Evolutionary conservation across 53 echinoderm and acorn worm genomes (phyloP).

Genomic region (Hippasteria phrygiana): DNA sequence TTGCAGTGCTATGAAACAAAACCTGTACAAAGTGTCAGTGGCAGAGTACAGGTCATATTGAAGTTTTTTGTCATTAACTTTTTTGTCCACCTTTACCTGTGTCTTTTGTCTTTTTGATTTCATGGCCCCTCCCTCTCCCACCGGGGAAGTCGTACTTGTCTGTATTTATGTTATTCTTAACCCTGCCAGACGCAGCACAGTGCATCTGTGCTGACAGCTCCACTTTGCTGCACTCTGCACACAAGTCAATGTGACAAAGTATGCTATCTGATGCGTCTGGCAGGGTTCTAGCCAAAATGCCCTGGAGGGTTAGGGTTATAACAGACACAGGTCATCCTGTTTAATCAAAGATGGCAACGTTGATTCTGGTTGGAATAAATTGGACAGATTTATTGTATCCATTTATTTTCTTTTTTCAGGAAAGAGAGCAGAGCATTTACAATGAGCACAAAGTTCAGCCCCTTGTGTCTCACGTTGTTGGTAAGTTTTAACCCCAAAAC

Average conservation of each 20-base stretch:
- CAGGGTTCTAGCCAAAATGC: too few species aligned
- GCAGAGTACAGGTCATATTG: background rate
- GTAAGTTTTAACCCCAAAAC: background rate
- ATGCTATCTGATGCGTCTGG: too few species aligned
- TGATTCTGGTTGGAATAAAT: background rate
- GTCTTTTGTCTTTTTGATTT: background rate
- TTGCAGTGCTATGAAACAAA: too few species aligned
- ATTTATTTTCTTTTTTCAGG: slow-evolving; percentile 30
- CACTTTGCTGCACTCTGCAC: too few species aligned
- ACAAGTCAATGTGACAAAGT: too few species aligned
- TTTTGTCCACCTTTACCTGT: background rate
- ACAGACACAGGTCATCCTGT: too few species aligned
- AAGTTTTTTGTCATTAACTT: background rate
- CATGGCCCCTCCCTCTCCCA: background rate
- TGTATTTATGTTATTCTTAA: too few species aligned
- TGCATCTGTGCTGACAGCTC: too few species aligned
- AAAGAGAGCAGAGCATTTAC: slow-evolving; percentile 57
- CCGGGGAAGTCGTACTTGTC: too few species aligned
- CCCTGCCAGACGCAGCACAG: too few species aligned
- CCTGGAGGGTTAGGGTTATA: too few species aligned
- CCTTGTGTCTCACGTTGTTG: slow-evolving; percentile 16
- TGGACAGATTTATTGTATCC: background rate
- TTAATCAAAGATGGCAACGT: background rate
- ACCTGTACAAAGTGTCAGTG: too few species aligned
- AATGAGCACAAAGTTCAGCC: slow-evolving; percentile 11